These are phyloP conservation scores for Synaphobranchus kaupii DNA, from an alignment of 2,797 vertebrate genomes.

Conservation along the genomic window DNA sequence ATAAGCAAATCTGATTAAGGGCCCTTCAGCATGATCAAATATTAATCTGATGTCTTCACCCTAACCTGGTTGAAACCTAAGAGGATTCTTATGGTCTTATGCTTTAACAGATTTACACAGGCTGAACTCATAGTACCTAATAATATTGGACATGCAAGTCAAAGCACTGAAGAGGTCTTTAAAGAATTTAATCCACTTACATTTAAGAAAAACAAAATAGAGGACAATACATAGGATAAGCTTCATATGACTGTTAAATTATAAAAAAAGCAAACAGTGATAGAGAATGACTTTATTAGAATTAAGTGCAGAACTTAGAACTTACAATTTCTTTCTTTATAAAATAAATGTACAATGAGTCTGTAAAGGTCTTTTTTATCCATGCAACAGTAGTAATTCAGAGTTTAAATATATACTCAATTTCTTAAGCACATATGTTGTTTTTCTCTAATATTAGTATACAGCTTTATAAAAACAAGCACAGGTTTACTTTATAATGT, in stretches of 20 bases:
- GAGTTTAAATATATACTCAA: not conserved
- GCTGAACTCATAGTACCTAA: constrained; percentile 89
- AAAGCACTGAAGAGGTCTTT: constrained; percentile 78
- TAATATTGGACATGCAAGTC: constrained; percentile 86
- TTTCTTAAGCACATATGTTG: not conserved
- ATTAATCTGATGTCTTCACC: constrained; percentile 94
- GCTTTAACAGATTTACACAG: constrained; percentile 93
- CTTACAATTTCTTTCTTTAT: not conserved
- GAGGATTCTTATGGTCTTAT: constrained; percentile 93
- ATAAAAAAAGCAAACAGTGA: constrained; percentile 60
- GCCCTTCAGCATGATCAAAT: constrained; percentile 95
- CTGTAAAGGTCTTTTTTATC: not conserved
- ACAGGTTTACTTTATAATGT: not conserved
- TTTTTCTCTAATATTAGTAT: not conserved
- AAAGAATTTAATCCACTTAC: constrained; percentile 85
- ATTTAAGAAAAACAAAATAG: constrained; percentile 81
- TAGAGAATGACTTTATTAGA: constrained; percentile 48
- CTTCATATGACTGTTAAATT: constrained; percentile 63
- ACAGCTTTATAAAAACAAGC: not conserved
- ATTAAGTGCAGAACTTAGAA: not conserved
- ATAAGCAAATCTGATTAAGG: constrained; percentile 96
- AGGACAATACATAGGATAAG: constrained; percentile 64
- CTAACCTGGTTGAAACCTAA: constrained; percentile 87
- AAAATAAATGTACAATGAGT: not conserved
- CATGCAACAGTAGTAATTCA: not conserved